Conservation (phyloP, 2,888 invertebrate genomes). For the Drosophila buzzatii region DNA sequence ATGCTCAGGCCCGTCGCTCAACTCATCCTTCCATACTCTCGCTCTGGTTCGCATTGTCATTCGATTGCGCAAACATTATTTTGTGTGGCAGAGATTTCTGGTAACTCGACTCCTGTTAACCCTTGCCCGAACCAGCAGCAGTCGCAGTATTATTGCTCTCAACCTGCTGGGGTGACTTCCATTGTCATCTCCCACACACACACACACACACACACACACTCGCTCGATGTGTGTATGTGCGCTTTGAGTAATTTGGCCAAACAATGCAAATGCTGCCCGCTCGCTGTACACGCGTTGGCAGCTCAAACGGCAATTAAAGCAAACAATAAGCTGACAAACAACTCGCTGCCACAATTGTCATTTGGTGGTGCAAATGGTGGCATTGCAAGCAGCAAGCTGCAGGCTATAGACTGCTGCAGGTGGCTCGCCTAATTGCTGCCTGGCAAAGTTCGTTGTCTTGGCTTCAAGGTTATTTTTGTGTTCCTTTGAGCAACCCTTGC, state of each 20-base stretch:
- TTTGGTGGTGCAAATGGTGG: conserved; percentile 44
- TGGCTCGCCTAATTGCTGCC: conserved; percentile 8
- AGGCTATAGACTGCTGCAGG: conserved; percentile 8
- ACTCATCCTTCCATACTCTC: not conserved
- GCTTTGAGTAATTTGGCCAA: conserved; percentile 65
- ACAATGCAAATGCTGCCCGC: conserved; percentile 57
- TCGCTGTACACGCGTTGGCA: conserved; percentile 50
- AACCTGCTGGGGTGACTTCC: conserved; percentile 51
- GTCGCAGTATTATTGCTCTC: conserved; percentile 38
- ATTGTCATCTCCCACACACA: conserved; percentile 45
- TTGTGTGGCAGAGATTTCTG: conserved; percentile 61
- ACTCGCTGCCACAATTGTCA: conserved; percentile 47
- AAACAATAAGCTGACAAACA: conserved; percentile 75
- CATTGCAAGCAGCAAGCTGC: conserved; percentile 20
- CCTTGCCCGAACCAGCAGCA: conserved; percentile 54
- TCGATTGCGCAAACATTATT: conserved; percentile 79
- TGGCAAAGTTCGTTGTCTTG: conserved; percentile 10
- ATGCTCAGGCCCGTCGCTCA: not conserved
- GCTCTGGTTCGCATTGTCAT: conserved; percentile 54
- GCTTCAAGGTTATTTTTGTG: conserved; percentile 12
- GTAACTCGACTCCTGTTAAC: conserved; percentile 71
- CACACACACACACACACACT: not conserved
- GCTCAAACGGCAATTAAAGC: conserved; percentile 75
- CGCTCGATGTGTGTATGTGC: conserved; percentile 34
- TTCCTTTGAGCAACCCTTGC: not conserved